Evolutionary conservation across 2,888 invertebrate genomes (phyloP).

Genomic region (Cheilosia pagana): DNA sequence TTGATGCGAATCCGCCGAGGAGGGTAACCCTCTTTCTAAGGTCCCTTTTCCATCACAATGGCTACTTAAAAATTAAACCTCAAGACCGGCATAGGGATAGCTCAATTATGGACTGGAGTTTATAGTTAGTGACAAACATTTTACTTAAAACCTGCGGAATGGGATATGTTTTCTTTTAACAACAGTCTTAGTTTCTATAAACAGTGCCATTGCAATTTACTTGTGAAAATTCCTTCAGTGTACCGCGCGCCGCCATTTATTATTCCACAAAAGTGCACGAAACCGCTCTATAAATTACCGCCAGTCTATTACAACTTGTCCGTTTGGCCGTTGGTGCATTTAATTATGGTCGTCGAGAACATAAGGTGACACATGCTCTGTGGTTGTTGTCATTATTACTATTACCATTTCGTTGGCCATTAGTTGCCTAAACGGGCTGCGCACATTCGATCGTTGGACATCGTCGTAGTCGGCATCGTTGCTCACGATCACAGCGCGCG

Average conservation of each 20-base stretch:
- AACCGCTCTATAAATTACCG: conserved; percentile 66
- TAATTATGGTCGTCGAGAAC: conserved; percentile 70
- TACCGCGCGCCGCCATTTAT: conserved; percentile 1
- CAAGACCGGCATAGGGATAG: too few species aligned
- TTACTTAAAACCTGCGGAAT: too few species aligned
- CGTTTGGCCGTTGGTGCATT: conserved; percentile 66
- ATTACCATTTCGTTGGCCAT: conserved; percentile 70
- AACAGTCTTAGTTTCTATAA: too few species aligned
- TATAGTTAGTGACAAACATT: too few species aligned
- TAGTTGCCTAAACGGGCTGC: conserved; percentile 62
- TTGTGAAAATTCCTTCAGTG: conserved; percentile 40
- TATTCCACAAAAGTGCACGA: conserved; percentile 39
- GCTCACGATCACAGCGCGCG: conserved; percentile 21
- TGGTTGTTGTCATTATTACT: conserved; percentile 73
- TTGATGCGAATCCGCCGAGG: too few species aligned
- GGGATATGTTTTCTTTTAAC: too few species aligned
- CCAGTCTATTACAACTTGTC: conserved; percentile 72
- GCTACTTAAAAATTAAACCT: too few species aligned
- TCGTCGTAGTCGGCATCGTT: conserved; percentile 27
- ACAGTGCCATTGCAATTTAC: too few species aligned
- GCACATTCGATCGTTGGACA: conserved; percentile 44
- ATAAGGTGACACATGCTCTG: conserved; percentile 73
- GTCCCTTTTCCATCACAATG: too few species aligned
- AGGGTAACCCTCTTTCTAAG: too few species aligned
- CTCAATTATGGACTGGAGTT: too few species aligned